A percentile compares a stretch with the other conserved stretches of the same genome.
Conservation (phyloP, 2,113 vertebrate genomes). For the Prietella phreatophila region DNA sequence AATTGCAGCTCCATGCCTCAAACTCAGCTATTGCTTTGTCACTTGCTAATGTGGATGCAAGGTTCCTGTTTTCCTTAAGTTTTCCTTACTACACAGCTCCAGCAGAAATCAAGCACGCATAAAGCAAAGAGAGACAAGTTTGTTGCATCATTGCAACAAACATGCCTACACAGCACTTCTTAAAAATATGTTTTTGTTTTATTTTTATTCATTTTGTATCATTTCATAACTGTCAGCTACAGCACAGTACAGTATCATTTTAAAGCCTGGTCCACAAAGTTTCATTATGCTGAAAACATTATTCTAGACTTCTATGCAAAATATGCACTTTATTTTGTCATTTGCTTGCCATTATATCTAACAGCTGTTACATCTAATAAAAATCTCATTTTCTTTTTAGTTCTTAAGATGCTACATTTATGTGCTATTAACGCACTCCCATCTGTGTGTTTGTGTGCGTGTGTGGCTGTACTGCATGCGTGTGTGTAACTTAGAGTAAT, state of each 20-base stretch:
- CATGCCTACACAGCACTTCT: neutral
- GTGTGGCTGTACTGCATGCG: slow-evolving; percentile 71
- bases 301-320: neutral
- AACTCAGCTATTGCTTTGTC: neutral
- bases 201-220: neutral
- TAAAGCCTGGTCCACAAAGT: neutral
- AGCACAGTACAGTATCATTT: neutral
- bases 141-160: neutral
- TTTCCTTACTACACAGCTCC: neutral
- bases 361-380: slow-evolving; percentile 9
- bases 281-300: neutral
- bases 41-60: neutral
- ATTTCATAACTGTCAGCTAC: neutral
- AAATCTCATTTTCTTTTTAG: slow-evolving; percentile 36
- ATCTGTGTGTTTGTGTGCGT: slow-evolving; percentile 50
- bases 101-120: neutral
- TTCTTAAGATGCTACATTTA: slow-evolving; percentile 56
- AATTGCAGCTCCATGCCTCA: neutral
- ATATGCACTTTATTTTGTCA: neutral
- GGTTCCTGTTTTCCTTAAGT: neutral
- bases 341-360: slow-evolving; percentile 6
- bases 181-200: neutral
- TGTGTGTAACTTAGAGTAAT: slow-evolving; percentile 86
- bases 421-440: slow-evolving; percentile 74
- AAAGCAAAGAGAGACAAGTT: neutral